Conservation (phyloP, 2,113 vertebrate species). For the Cyanocitta stelleri region DNA sequence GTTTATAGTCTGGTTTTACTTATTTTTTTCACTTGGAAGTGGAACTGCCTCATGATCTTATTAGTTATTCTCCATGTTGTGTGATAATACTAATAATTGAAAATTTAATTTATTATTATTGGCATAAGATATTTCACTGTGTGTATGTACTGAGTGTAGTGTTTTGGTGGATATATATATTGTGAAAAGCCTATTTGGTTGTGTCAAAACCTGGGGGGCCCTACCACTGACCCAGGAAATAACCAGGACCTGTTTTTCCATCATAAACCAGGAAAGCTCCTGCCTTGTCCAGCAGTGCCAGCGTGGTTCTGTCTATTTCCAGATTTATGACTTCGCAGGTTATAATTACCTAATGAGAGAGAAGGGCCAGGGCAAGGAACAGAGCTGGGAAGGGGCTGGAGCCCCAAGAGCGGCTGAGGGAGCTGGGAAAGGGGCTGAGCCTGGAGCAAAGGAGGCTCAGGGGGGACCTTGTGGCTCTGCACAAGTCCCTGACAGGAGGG, state of each 20-base stretch:
- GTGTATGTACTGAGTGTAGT: neutral
- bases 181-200: neutral
- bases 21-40: neutral
- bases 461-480: neutral
- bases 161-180: neutral
- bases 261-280: neutral
- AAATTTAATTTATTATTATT: neutral
- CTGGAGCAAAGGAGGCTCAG: neutral
- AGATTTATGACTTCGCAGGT: neutral
- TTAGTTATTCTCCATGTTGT: neutral
- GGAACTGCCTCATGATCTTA: neutral
- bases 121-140: neutral
- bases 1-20: neutral
- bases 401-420: neutral
- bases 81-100: neutral
- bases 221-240: neutral
- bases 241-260: neutral
- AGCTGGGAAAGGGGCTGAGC: neutral
- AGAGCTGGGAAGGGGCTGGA: neutral
- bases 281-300: neutral
- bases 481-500: neutral
- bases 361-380: neutral
- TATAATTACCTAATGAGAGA: neutral
- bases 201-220: neutral
- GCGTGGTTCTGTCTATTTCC: neutral